Percentiles rank a stretch among this genome's conserved stretches.
phyloP scores from a whole-genome alignment of 2,888 invertebrate genomes.

The Aporophyla lueneburgensis region DNA sequence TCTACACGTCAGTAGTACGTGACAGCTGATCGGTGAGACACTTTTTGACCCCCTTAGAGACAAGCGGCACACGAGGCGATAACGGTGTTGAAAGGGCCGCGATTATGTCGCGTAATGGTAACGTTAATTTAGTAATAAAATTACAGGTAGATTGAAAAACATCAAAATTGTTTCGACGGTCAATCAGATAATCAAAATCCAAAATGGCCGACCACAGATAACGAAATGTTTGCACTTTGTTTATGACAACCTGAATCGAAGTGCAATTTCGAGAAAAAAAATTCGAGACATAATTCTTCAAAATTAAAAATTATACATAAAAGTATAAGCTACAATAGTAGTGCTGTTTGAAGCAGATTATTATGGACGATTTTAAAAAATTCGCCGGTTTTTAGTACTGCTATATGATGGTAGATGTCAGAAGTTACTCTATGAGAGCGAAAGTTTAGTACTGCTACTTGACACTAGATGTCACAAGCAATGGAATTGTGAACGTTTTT shows the following conservation, averaged over 20 bases:
- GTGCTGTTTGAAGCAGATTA: neutral
- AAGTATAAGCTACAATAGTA: neutral
- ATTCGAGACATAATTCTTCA: neutral
- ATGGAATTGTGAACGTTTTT: neutral
- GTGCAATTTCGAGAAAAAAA: neutral
- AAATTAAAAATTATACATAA: neutral
- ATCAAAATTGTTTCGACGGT: slow-evolving; percentile 80
- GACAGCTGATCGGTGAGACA: slow-evolving; percentile 85
- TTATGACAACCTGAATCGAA: slow-evolving; percentile 27
- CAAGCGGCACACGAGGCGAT: slow-evolving; percentile 60
- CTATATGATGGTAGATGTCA: slow-evolving; percentile 43
- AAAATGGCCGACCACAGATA: slow-evolving; percentile 87
- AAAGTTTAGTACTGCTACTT: slow-evolving; percentile 4
- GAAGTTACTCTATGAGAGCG: neutral
- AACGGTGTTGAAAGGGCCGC: slow-evolving; percentile 65
- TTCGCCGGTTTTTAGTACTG: neutral
- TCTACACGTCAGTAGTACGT: slow-evolving; percentile 86
- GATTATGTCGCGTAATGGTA: slow-evolving; percentile 65
- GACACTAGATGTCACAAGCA: slow-evolving; percentile 8
- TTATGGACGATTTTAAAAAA: neutral
- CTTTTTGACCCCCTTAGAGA: slow-evolving; percentile 62
- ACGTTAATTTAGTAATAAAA: slow-evolving; percentile 72
- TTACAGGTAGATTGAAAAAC: slow-evolving; percentile 86
- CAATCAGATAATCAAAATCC: slow-evolving; percentile 82
- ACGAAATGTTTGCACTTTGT: slow-evolving; percentile 56